A percentile compares a stretch with the other conserved stretches of the same genome.
phyloP scores from a whole-genome alignment of 2,888 invertebrate species.

The Rhimphoctona megacephalus region DNA sequence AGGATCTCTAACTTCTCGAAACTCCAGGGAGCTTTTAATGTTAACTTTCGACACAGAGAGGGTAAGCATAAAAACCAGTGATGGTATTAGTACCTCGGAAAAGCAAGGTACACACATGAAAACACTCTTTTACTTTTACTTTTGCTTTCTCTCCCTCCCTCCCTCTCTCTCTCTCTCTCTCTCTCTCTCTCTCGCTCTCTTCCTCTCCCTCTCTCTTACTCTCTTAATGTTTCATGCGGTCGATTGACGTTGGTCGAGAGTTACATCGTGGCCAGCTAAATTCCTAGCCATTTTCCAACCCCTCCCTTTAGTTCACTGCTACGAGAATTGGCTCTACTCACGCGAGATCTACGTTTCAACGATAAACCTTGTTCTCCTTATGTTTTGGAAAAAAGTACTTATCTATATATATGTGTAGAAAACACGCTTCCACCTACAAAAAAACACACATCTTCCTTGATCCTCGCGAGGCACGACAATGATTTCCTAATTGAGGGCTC shows the following conservation, averaged over 20 bases:
- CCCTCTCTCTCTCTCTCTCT: constrained; percentile 7
- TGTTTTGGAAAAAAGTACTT: constrained; percentile 22
- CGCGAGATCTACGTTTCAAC: constrained; percentile 61
- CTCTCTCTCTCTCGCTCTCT: constrained; percentile 28
- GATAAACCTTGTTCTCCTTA: constrained; percentile 60
- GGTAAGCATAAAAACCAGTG: constrained; percentile 30
- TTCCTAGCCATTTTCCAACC: constrained; percentile 25
- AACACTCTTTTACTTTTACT: constrained; percentile 9
- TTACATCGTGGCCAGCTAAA: constrained; percentile 47
- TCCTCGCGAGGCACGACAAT: background rate
- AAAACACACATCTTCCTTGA: background rate
- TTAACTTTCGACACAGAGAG: constrained; percentile 52
- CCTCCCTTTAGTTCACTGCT: constrained; percentile 35
- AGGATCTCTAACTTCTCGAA: constrained; percentile 47
- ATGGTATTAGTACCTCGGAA: constrained; percentile 47
- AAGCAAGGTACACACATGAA: constrained; percentile 44
- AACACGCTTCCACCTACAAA: background rate
- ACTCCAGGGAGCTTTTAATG: constrained; percentile 57
- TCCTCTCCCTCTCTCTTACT: constrained; percentile 7
- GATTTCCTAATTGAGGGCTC: background rate
- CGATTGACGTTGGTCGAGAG: constrained; percentile 66
- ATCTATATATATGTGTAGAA: background rate
- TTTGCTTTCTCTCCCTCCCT: constrained; percentile 23
- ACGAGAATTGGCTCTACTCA: constrained; percentile 63
- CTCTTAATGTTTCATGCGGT: constrained; percentile 43